Base-by-base conservation (phyloP, 1,140 invertebrate genomes). In the Macrobrachium rosenbergii region DNA sequence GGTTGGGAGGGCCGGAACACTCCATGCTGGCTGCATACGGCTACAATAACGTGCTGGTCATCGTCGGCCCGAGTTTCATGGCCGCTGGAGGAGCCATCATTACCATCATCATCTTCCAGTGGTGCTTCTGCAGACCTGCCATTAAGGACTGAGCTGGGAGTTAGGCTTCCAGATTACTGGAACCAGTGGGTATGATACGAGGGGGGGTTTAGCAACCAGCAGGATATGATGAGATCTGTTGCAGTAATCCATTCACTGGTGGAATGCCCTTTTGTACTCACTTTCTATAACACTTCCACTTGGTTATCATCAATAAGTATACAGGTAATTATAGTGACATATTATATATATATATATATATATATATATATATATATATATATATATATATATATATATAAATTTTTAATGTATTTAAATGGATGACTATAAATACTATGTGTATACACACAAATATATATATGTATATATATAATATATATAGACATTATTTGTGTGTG, bases 391-490 rank as follows among this genome's bases (percentile, higher is more conserved):
- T 21, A 69, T 23, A 69, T 37, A 37, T 37, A 3, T 37, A 37
- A 37, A 37, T 37, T 37, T 37, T 3, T 37, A 37, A 37, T 37
- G 28, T 37, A 37, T 37, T 37, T 37, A 37, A 2, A 37, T 37
- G 1, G 28, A 37, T 37, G 28, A 37, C 28, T 67, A 17, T 67
- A 17, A 21, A 67, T 17, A 67, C 0, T 72, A 72, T 5, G n/a
- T 28, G 3, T 72, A 23, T 72, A 23, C 37, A 69, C n/a, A 69
- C n/a, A 72, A 23, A 8, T 72, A 23, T 72, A 72, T 72, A 72
- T 72, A 72, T 23, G n/a, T 72, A 72, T 72, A 72, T 72, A 72
- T 72, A 72, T 72, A 21, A 69, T 69, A 17, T 69, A 69, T n/a
- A 69, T 69, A 69, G 2, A 69, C n/a, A 69, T n/a, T 69, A n/a